Conservation (phyloP, 2,797 vertebrate species). For the Siniperca undulata region DNA sequence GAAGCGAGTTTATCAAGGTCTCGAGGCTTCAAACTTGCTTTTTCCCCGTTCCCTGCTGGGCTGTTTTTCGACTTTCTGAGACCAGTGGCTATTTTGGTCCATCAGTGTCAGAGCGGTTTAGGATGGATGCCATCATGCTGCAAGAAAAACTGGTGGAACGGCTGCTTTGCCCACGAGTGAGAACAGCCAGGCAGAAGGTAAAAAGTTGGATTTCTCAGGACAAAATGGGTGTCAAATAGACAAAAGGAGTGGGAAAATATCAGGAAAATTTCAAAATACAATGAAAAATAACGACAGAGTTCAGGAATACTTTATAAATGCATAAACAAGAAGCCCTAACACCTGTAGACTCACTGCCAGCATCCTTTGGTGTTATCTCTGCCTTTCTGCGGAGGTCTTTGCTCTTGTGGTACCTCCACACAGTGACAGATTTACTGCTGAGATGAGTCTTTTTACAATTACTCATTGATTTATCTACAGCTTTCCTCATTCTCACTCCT, state of each 20-base stretch:
- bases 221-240: background rate
- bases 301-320: background rate
- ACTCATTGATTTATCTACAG: slow-evolving; percentile 17
- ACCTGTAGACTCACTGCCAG: slow-evolving; percentile 12
- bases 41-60: slow-evolving; percentile 30
- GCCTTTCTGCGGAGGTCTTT: slow-evolving; percentile 20
- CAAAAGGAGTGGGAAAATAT: background rate
- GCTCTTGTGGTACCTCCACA: background rate
- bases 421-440: slow-evolving; percentile 44
- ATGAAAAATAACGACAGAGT: too few relatives aligned
- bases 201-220: slow-evolving; percentile 32
- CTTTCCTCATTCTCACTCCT: slow-evolving; percentile 18
- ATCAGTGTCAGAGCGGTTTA: slow-evolving; percentile 66
- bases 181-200: slow-evolving; percentile 93
- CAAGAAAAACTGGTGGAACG: slow-evolving; percentile 96
- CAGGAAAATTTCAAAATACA: background rate
- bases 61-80: slow-evolving; percentile 55
- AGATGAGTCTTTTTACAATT: slow-evolving; percentile 21
- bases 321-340: background rate
- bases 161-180: slow-evolving; percentile 93
- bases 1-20: slow-evolving; percentile 30
- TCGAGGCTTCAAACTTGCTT: slow-evolving; percentile 26
- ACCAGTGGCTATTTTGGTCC: slow-evolving; percentile 67
- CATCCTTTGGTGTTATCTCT: slow-evolving; percentile 21
- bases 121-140: slow-evolving; percentile 96